Evolutionary conservation across 1,140 invertebrate species (phyloP), one percentile per base, ranked within the genome.

Genomic region (Dryas iulia): DNA sequence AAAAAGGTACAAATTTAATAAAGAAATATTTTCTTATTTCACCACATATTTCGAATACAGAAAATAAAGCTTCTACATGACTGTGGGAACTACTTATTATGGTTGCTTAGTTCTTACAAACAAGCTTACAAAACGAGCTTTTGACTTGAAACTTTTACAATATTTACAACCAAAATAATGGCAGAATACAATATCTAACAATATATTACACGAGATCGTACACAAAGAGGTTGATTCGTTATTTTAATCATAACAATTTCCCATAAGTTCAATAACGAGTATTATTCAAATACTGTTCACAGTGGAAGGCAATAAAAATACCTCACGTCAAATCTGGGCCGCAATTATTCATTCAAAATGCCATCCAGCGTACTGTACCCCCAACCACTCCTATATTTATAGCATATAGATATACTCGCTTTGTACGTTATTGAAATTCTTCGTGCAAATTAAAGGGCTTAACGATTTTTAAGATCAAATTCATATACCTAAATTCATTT

Each of bases 311-410:
- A 89, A 87, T 89, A 87, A 87, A 89, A 87, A 89, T 89, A 85
- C 82, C 81, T 79, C 79, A 74, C 76, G 83, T 87, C 85, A 87
- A 87, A 87, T 89, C 87, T 83, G 77, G 59, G 73, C 71, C 73
- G 76, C 84, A 79, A 87, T 89, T 87, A 89, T 87, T 89, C 85
- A 87, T 89, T 84, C 78, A 77, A 83, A 86, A 87, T 87, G 81
- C 82, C 85, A 87, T 84, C 71, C 72, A 69, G 70, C 70, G 76
- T 74, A 69, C 73, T 76, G 72, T 72, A 66, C 77, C 76, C n/a
- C 78, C 73, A 71, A 73, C 66, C 72, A 59, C 67, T 69, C 59
- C 73, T 70, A 70, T 31, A 67, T 69, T 69, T 59, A 66, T 69
- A 56, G 54, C 21, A 33, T 72, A 69, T 69, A 71, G 53, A 56